Conservation (phyloP, 2,797 vertebrate genomes). For the Bufotes viridis region DNA sequence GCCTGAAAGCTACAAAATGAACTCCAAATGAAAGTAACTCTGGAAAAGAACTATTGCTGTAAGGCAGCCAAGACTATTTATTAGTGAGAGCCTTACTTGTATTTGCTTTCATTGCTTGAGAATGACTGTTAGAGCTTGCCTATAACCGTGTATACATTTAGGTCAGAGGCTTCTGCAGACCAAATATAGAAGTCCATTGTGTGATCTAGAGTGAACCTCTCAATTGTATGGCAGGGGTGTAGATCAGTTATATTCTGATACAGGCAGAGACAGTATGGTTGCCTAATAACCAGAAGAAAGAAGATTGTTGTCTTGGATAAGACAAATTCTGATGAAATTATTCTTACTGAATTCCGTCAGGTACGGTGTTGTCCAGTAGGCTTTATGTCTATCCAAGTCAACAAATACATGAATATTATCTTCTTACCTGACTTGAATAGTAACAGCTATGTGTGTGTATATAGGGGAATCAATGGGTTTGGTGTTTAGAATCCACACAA, state of each 20-base stretch:
- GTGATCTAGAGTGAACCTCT: not conserved
- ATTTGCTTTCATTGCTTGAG: conserved; percentile 23
- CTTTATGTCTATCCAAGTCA: not conserved
- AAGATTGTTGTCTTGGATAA: not conserved
- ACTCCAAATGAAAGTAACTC: conserved; percentile 54
- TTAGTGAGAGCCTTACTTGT: conserved; percentile 7
- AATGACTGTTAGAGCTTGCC: not conserved
- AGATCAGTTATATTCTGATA: not conserved
- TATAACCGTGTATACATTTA: not conserved
- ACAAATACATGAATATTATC: not conserved
- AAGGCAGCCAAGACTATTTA: conserved; percentile 26
- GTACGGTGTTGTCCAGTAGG: not conserved
- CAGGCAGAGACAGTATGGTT: not conserved
- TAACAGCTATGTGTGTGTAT: no score
- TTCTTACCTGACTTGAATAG: not conserved
- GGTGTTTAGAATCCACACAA: no score
- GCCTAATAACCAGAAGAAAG: not conserved
- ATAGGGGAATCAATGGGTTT: no score
- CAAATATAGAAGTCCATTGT: not conserved
- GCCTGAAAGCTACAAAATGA: conserved; percentile 57
- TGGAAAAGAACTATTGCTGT: conserved; percentile 43
- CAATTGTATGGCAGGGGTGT: not conserved
- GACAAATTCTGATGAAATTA: no score
- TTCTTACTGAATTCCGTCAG: no score
- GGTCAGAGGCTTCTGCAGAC: not conserved